Evolutionary conservation across 2,888 invertebrate genomes (phyloP).

Genomic region (Mesorhabditis belari): DNA sequence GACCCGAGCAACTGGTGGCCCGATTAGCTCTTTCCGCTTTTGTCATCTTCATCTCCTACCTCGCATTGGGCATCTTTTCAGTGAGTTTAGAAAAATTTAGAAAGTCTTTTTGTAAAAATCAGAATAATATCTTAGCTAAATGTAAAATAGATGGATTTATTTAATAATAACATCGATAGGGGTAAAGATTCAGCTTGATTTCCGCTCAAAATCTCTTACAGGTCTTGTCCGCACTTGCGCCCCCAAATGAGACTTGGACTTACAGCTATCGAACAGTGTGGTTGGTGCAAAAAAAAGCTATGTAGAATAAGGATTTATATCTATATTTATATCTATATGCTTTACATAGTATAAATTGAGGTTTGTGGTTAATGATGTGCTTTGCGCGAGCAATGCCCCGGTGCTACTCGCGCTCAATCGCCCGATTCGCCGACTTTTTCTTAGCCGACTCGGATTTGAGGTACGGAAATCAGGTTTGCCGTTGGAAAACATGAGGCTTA

Average conservation of each 20-base stretch:
- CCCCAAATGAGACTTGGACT: constrained; percentile 27
- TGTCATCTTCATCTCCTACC: constrained; percentile 34
- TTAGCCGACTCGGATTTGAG: constrained; percentile 1
- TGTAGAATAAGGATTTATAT: neutral
- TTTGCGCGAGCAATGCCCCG: constrained; percentile 31
- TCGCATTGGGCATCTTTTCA: constrained; percentile 20
- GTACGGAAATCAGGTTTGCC: neutral
- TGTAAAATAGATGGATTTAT: neutral
- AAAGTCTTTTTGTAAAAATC: neutral
- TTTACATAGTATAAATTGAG: constrained; percentile 26
- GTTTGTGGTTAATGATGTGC: constrained; percentile 39
- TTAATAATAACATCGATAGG: no score
- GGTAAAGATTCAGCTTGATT: no score
- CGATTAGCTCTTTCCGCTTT: constrained; percentile 35
- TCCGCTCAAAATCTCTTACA: no score
- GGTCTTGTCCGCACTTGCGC: constrained; percentile 27
- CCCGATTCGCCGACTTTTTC: constrained; percentile 23
- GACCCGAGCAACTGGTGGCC: constrained; percentile 30
- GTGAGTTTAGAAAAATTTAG: neutral
- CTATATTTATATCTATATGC: neutral
- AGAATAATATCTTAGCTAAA: neutral
- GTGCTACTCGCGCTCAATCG: constrained; percentile 26
- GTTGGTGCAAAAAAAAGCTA: neutral
- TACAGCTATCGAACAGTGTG: neutral
- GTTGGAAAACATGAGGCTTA: neutral